Evolutionary conservation across 2,113 vertebrate genomes (phyloP).

Genomic region (Neogobius melanostomus): DNA sequence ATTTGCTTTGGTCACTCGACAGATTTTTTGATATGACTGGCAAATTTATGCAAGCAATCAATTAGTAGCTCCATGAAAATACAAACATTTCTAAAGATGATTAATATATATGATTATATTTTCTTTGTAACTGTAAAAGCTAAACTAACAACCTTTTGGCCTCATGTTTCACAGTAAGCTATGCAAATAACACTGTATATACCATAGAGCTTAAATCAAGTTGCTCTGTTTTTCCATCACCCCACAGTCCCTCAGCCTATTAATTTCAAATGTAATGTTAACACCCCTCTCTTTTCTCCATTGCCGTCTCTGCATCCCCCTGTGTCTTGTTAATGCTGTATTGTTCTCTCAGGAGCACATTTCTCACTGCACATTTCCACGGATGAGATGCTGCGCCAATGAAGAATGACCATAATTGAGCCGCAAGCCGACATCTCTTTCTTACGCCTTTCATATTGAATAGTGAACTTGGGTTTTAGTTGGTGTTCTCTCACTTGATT

Average conservation of each 20-base stretch:
- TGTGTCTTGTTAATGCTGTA: constrained; percentile 50
- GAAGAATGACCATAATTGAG: constrained; percentile 32
- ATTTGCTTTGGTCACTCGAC: too few relatives aligned
- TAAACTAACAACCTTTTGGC: too few relatives aligned
- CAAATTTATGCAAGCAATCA: too few relatives aligned
- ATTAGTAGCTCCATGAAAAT: too few relatives aligned
- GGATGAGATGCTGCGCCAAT: constrained; percentile 35
- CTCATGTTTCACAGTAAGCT: background rate
- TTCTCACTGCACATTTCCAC: constrained; percentile 39
- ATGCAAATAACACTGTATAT: background rate
- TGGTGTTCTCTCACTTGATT: background rate
- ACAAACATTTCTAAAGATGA: too few relatives aligned
- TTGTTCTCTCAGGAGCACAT: constrained; percentile 39
- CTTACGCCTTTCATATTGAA: constrained; percentile 42
- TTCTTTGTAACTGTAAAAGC: too few relatives aligned
- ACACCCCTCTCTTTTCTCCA: constrained; percentile 18
- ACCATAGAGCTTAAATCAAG: background rate
- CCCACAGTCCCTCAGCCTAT: background rate
- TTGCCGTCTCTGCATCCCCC: constrained; percentile 32
- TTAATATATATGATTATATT: too few relatives aligned
- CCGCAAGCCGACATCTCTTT: constrained; percentile 28
- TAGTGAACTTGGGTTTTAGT: constrained; percentile 4
- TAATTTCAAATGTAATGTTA: constrained; percentile 12
- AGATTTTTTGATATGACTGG: too few relatives aligned
- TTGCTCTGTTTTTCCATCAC: background rate